A percentile compares a stretch with the other conserved stretches of the same genome.
Evolutionary conservation across 2,113 vertebrate genomes (phyloP).

Genomic region (Phylloscopus whistleri): DNA sequence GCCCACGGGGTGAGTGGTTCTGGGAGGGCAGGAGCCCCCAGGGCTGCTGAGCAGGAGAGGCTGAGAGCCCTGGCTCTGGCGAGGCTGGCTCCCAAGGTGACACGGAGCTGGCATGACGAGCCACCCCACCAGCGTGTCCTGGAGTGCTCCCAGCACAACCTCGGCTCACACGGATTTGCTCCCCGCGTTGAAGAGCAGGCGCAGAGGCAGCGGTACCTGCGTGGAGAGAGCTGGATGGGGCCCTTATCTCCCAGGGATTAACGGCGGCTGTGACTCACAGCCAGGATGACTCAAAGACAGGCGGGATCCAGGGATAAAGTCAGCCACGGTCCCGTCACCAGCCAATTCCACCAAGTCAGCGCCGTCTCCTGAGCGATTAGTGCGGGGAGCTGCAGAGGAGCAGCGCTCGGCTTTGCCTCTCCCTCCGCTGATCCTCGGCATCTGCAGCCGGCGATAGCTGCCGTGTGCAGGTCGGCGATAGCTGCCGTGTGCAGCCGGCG

Average conservation of each 20-base stretch:
- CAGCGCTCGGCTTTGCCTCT: background rate
- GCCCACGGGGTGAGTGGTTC: accelerated
- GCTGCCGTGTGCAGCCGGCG: background rate
- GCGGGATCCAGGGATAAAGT: constrained; percentile 29
- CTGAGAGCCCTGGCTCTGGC: background rate
- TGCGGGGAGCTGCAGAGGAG: background rate
- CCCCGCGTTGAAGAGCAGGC: background rate
- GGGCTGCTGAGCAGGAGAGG: background rate
- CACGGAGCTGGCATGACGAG: background rate
- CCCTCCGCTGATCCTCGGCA: background rate
- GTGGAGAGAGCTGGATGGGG: background rate
- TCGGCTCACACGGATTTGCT: background rate
- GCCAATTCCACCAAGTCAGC: constrained; percentile 29
- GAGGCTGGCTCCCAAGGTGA: background rate
- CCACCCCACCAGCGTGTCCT: background rate
- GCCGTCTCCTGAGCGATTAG: background rate
- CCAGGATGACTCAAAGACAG: constrained; percentile 47
- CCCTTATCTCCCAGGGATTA: constrained; percentile 23
- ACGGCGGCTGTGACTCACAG: constrained; percentile 31
- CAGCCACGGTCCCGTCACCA: background rate
- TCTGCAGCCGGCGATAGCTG: background rate
- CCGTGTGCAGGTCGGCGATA: background rate
- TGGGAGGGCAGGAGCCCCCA: background rate
- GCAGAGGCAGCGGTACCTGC: background rate
- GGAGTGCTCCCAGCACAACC: background rate